Base-by-base conservation (phyloP, 1,140 invertebrate genomes). In the Chrysopa pallens region DNA sequence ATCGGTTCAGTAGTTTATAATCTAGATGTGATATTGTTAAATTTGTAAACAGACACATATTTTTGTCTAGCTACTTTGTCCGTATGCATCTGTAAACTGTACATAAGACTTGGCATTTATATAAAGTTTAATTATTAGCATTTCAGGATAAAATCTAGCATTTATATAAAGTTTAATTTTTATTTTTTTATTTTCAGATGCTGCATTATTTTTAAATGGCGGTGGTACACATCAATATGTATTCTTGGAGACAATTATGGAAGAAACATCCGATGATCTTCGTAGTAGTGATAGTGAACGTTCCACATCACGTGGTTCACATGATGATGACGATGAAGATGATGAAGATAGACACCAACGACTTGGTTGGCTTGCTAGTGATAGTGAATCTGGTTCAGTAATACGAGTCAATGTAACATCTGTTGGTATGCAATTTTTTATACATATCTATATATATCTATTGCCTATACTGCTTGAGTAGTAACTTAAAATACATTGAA, bases 181-280 rank as follows among this genome's bases (percentile, higher is more conserved):
- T 38, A 8, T 38, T 29, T 42, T n/a, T 46, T 44, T 49, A 43
- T 42, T 70, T 64, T 6, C 59, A 70, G 69, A 72, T 53, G 62
- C 64, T 9, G 61, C 67, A 47, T 51, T 69, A 39, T 61, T 61
- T 39, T 40, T 61, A 7, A 52, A 54, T 7, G 50, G 49, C 1
- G 46, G 35, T 12, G 41, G 48, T 6, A 55, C 61, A 38, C 64
- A 67, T 38, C 62, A 68, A 45, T 69, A 67, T 46, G 64, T 70
- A 41, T 73, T 72, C 52, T 62, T 83, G 60, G 80, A 81, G 58
- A 83, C 78, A 0, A 83, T 83, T 55, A 63, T 79, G 46, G 80
- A 83, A 55, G 80, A 82, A 57, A 82, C 78, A 2, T 81, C 78
- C 45, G 80, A 82, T 59, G 78, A 83, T 57, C 62, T 83, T 46